Evolutionary conservation across 2,113 vertebrate genomes (phyloP).

Genomic region (Podocnemis expansa): DNA sequence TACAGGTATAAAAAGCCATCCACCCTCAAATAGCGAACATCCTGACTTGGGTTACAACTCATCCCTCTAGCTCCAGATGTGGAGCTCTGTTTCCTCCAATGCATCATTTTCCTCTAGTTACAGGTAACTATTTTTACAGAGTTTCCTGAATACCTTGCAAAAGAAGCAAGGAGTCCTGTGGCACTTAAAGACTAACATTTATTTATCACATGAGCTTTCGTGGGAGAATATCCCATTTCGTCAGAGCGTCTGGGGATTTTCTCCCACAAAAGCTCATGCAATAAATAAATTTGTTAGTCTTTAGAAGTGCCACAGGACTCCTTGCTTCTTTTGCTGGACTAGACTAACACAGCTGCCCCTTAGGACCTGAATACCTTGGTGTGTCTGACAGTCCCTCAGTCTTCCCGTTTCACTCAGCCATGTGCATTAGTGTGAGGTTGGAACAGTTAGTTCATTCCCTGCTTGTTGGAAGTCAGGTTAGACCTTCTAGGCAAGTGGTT

Average conservation of each 20-base stretch:
- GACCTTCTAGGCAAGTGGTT: too few relatives aligned
- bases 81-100: background rate
- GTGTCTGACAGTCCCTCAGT: background rate
- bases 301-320: too few relatives aligned
- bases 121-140: fast-evolving
- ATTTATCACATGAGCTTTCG: too few relatives aligned
- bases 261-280: too few relatives aligned
- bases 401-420: background rate
- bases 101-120: fast-evolving
- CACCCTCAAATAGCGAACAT: background rate
- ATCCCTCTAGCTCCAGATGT: fast-evolving
- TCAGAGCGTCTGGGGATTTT: too few relatives aligned
- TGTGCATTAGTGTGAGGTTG: background rate
- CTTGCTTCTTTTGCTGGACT: too few relatives aligned
- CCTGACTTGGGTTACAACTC: background rate
- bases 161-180: too few relatives aligned
- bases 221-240: too few relatives aligned
- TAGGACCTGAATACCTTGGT: background rate
- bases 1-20: background rate
- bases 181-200: too few relatives aligned
- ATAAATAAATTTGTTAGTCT: too few relatives aligned
- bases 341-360: too few relatives aligned
- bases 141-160: background rate
- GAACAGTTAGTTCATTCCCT: background rate
- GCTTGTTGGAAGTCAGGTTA: background rate